Percentiles rank a stretch among this genome's conserved stretches.
Conservation (phyloP, 2,113 vertebrate species). For the Paralichthys olivaceus region DNA sequence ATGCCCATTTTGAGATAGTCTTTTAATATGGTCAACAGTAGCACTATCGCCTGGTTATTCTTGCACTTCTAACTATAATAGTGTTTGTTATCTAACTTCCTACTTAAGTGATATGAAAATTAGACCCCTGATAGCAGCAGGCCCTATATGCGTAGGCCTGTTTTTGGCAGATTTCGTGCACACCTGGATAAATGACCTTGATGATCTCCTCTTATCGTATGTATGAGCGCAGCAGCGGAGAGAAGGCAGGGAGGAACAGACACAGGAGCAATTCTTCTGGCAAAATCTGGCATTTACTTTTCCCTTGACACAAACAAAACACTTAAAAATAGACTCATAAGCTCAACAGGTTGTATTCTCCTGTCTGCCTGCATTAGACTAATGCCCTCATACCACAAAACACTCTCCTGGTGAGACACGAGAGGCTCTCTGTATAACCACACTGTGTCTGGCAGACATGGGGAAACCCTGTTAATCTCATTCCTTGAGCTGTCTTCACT, state of each 20-base stretch:
- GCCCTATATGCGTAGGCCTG: not conserved
- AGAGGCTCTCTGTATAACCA: constrained; percentile 39
- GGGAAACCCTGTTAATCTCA: constrained; percentile 52
- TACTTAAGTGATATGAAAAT: constrained; percentile 40
- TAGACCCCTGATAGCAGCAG: constrained; percentile 34
- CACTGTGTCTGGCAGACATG: constrained; percentile 37
- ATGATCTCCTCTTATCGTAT: constrained; percentile 12
- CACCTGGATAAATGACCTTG: constrained; percentile 53
- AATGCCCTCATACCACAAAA: constrained; percentile 49
- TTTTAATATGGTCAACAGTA: constrained; percentile 35
- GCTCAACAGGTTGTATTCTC: constrained; percentile 16
- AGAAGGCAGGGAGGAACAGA: not conserved
- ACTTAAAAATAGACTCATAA: constrained; percentile 33
- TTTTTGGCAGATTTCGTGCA: constrained; percentile 13
- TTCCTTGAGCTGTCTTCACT: constrained; percentile 41
- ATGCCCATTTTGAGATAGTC: constrained; percentile 22
- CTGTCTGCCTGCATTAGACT: constrained; percentile 40
- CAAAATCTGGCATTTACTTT: constrained; percentile 45
- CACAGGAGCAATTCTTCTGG: constrained; percentile 15
- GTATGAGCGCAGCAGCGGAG: not conserved
- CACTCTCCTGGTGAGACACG: constrained; percentile 41
- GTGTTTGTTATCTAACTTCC: constrained; percentile 59
- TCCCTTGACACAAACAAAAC: constrained; percentile 42
- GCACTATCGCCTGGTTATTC: constrained; percentile 40
- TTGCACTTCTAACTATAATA: constrained; percentile 13